Evolutionary conservation across 2,888 invertebrate genomes (phyloP).

Genomic region (Pseudococcus longispinus): DNA sequence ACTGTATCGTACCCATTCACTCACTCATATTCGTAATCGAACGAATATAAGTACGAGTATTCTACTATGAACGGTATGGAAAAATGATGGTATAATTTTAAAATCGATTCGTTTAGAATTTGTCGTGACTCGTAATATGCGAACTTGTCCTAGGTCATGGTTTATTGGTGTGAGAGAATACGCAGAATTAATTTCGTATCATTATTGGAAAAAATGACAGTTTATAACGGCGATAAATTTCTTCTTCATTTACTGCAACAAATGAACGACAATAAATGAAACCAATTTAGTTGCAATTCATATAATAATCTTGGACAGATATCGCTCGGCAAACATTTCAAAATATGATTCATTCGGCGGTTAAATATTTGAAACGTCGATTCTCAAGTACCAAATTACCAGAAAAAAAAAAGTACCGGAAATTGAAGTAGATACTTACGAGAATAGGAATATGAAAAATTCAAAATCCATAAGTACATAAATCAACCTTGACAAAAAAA

Average conservation of each 20-base stretch:
- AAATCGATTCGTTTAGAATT: not conserved
- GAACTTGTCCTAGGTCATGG: slow-evolving; percentile 2
- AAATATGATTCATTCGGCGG: not conserved
- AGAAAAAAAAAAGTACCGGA: not conserved
- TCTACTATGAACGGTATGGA: not conserved
- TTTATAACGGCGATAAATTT: not conserved
- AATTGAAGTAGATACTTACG: too few relatives aligned
- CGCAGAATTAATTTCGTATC: not conserved
- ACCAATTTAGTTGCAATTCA: too few relatives aligned
- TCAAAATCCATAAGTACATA: not conserved
- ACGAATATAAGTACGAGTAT: not conserved
- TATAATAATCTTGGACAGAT: too few relatives aligned
- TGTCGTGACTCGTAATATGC: not conserved
- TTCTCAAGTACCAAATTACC: not conserved
- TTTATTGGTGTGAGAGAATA: not conserved
- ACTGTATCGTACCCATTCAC: slow-evolving; percentile 29
- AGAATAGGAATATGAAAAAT: not conserved
- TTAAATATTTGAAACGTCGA: too few relatives aligned
- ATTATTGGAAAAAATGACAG: not conserved
- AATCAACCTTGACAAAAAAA: not conserved
- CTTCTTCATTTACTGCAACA: not conserved
- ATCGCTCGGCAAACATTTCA: not conserved
- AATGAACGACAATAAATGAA: not conserved
- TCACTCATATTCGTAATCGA: slow-evolving; percentile 18
- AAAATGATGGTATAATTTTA: not conserved